Conservation (phyloP, 2,113 vertebrate species). For the Cheilinus undulatus region DNA sequence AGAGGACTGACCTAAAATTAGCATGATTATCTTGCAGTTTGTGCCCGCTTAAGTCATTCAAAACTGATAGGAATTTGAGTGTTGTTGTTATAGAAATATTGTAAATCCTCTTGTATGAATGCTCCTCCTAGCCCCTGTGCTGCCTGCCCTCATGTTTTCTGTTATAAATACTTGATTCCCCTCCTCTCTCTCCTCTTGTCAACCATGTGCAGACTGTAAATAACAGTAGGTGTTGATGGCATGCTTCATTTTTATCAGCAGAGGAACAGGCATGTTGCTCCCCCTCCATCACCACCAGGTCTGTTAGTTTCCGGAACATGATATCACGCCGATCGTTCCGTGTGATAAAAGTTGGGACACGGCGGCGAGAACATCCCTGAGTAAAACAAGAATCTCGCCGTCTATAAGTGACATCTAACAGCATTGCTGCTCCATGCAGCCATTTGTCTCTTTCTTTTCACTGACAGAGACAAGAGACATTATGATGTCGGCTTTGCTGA, state of each 20-base stretch:
- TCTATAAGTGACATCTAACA: conserved; percentile 58
- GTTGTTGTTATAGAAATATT: too few species aligned
- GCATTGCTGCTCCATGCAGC: conserved; percentile 33
- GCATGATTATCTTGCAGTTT: too few species aligned
- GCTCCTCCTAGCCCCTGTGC: neutral
- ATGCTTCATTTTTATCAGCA: conserved; percentile 32
- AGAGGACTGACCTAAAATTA: too few species aligned
- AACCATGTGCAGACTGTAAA: neutral
- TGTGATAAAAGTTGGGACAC: conserved; percentile 35
- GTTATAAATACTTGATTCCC: neutral
- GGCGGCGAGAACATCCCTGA: conserved; percentile 14
- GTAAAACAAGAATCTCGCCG: conserved; percentile 39
- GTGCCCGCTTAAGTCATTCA: too few species aligned
- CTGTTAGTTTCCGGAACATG: conserved; percentile 4
- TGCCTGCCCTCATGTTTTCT: neutral
- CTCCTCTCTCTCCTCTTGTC: neutral
- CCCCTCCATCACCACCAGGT: conserved; percentile 1
- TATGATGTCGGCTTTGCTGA: conserved; percentile 66
- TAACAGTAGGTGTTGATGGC: conserved; percentile 1
- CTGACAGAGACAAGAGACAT: conserved; percentile 67
- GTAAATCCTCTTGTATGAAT: neutral
- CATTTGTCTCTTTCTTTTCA: conserved; percentile 59
- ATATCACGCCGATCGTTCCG: neutral
- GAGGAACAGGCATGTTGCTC: conserved; percentile 9
- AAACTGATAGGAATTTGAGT: too few species aligned